Percentiles rank a stretch among this genome's conserved stretches.
These are phyloP conservation scores for Pteronura brasiliensis DNA, from an alignment of 2,113 vertebrate species.

Conservation along the genomic window DNA sequence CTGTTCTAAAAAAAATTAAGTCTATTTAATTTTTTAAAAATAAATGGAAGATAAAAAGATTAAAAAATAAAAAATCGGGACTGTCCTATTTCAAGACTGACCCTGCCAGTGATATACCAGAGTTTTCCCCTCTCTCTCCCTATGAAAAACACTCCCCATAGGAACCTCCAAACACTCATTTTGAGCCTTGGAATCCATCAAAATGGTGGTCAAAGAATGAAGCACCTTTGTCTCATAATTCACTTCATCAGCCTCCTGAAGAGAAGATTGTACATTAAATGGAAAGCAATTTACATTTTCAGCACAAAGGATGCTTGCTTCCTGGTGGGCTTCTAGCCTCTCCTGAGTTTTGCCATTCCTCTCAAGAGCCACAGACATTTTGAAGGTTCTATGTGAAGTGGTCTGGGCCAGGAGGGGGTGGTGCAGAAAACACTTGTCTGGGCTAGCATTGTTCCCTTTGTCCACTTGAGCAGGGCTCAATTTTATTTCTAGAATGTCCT, in stretches of 20 bases:
- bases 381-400: conserved; percentile 47
- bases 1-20: background rate
- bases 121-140: background rate
- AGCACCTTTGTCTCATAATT: conserved; percentile 48
- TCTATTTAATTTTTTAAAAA: background rate
- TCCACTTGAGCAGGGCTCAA: conserved; percentile 21
- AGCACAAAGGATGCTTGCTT: conserved; percentile 59
- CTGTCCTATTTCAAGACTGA: background rate
- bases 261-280: conserved; percentile 5
- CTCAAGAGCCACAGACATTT: conserved; percentile 42
- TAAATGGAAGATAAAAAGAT: background rate
- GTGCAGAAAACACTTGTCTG: background rate
- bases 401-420: background rate
- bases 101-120: background rate
- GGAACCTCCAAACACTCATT: background rate
- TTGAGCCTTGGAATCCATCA: conserved; percentile 22
- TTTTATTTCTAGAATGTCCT: conserved; percentile 28
- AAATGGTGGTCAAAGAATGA: conserved; percentile 57
- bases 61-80: background rate
- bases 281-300: conserved; percentile 55
- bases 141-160: background rate
- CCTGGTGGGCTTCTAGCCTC: background rate
- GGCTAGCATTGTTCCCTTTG: conserved; percentile 40
- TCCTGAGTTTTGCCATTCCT: conserved; percentile 34
- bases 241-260: background rate